Evolutionary conservation across 2,888 invertebrate species (phyloP).

Genomic region (Caenorhabditis imperialis): DNA sequence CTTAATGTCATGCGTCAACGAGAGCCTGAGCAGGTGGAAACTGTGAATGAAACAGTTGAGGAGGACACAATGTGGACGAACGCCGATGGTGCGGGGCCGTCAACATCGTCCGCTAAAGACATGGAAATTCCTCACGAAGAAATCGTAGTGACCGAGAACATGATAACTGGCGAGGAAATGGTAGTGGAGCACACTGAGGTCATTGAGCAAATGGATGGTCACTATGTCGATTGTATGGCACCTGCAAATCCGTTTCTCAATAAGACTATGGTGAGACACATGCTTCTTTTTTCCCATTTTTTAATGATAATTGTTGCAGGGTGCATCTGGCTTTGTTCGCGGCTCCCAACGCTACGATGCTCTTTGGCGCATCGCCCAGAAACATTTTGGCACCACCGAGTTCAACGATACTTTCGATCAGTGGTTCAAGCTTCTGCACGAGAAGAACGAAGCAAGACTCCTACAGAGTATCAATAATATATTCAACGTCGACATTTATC

Average conservation of each 20-base stretch:
- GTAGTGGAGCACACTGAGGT: conserved; percentile 26
- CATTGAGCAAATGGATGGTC: background rate
- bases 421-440: conserved; percentile 57
- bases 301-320: conserved; percentile 14
- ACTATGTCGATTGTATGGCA: background rate
- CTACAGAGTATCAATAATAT: conserved; percentile 48
- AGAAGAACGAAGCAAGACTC: conserved; percentile 58
- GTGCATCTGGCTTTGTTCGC: conserved; percentile 22
- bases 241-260: background rate
- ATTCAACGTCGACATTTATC: conserved; percentile 36
- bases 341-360: conserved; percentile 42
- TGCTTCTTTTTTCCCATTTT: background rate
- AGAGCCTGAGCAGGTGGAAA: too few species aligned
- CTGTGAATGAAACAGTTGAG: background rate
- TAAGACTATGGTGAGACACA: background rate
- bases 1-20: background rate
- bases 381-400: conserved; percentile 27
- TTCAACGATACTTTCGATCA: conserved; percentile 60
- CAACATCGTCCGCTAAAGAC: background rate
- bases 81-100: conserved; percentile 1
- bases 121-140: conserved; percentile 1
- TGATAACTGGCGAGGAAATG: conserved; percentile 28
- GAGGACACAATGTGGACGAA: background rate
- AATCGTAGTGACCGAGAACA: conserved; percentile 23
- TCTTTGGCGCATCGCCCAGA: conserved; percentile 53